Base-by-base conservation (phyloP, 2,113 vertebrate genomes). In the Gymnarchus niloticus region DNA sequence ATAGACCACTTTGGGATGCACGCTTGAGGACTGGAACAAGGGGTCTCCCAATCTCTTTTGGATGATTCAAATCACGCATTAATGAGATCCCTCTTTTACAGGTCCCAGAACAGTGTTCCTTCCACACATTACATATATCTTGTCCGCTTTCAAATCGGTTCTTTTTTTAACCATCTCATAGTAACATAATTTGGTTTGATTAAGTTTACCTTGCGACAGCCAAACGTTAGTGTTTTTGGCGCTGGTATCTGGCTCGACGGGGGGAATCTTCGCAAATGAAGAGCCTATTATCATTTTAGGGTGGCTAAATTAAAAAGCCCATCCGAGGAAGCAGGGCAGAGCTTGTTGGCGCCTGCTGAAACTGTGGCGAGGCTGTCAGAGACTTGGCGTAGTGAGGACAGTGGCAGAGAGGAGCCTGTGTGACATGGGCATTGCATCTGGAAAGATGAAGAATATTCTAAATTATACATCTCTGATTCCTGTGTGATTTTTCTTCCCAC, bases 71-170 rank as follows among this genome's bases (percentile, higher is more conserved):
- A 91, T 89, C 81, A 88, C 87, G 90, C 65, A 87, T 93, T 94
- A 95, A 94, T 94, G 93, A 94, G 94, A 91, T 94, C 92, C 93
- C 93, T 12, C 88, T 21, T 88, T 90, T 92, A 90, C 90, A 86
- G 69, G 89, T 93, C 93, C 93, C 92, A 56, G 76, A 90, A 88
- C 90, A 92, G 85, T 81, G 87, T 91, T 87, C 90, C 91, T 90
- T 87, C 91, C 86, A 90, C 86, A 90, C 88, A 90, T 91, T 86
- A 93, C 93, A 93, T 94, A 94, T 93, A 92, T 94, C 91, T 91
- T 93, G 93, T 94, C 94, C 92, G 92, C 93, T 93, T 93, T 94
- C 92, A 94, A 93, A 93, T 95, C 93, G 94, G 94, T 95, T 94
- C 94, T 94, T 95, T 92, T 92, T 93, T 94, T 92, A 94, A 93